Conservation (phyloP, 2,113 vertebrate genomes). For the Polyodon spathula region DNA sequence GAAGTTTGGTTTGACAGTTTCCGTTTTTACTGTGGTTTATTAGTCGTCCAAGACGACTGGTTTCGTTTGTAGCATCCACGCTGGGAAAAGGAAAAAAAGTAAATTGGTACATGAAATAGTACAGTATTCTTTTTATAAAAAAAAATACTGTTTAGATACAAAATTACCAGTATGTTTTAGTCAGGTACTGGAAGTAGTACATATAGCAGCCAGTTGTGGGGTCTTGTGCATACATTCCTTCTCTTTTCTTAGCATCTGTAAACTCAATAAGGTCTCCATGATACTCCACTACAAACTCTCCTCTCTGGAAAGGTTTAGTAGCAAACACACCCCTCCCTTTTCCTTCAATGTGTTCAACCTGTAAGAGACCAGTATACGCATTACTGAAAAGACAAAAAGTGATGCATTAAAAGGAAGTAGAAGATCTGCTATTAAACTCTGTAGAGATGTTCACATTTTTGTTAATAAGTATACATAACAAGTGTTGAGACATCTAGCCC, state of each 20-base stretch:
- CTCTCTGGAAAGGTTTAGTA: slow-evolving; percentile 75
- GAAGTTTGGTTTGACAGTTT: slow-evolving; percentile 88
- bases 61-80: slow-evolving; percentile 86
- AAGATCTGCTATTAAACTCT: not conserved
- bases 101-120: no score
- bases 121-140: no score
- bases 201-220: slow-evolving; percentile 91
- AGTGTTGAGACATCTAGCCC: no score
- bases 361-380: slow-evolving; percentile 1
- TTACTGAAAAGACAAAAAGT: not conserved
- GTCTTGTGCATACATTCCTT: slow-evolving; percentile 74
- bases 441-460: not conserved
- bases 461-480: not conserved
- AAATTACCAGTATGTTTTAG: slow-evolving; percentile 86
- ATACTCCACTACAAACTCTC: slow-evolving; percentile 93
- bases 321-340: slow-evolving; percentile 83
- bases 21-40: slow-evolving; percentile 93
- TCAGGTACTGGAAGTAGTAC: slow-evolving; percentile 91
- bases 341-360: slow-evolving; percentile 80
- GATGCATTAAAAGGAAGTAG: no score
- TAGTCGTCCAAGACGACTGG: slow-evolving; percentile 71
- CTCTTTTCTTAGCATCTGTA: slow-evolving; percentile 71
- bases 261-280: slow-evolving; percentile 89
- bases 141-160: accelerated
- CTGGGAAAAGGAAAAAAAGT: slow-evolving; percentile 41